These are phyloP conservation scores for Apamea sordens DNA, from an alignment of 2,888 invertebrate genomes.

Conservation along the genomic window DNA sequence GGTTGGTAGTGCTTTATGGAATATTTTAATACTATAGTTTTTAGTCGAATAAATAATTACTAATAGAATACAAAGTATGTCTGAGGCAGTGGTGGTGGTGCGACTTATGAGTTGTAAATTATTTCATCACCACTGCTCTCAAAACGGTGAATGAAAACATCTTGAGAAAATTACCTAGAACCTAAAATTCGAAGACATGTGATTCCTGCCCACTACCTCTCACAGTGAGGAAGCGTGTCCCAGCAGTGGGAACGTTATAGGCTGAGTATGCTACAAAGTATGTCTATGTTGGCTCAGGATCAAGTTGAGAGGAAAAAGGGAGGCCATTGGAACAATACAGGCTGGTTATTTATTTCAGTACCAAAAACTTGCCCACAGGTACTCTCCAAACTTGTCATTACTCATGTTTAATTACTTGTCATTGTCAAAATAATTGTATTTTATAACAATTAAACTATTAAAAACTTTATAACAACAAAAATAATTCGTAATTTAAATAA, in stretches of 20 bases:
- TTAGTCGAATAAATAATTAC: neutral
- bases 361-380: neutral
- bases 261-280: too few relatives aligned
- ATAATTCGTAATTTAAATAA: neutral
- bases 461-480: too few relatives aligned
- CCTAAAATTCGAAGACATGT: too few relatives aligned
- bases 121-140: too few relatives aligned
- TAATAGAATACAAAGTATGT: neutral
- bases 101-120: too few relatives aligned
- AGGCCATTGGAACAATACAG: neutral
- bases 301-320: neutral
- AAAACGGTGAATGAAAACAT: too few relatives aligned
- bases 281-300: neutral
- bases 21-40: neutral
- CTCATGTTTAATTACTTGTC: neutral
- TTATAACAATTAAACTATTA: too few relatives aligned
- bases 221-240: too few relatives aligned
- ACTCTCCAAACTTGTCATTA: neutral
- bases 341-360: neutral
- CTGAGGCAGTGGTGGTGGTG: too few relatives aligned
- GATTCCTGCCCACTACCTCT: too few relatives aligned
- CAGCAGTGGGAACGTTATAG: too few relatives aligned
- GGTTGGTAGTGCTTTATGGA: neutral
- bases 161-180: too few relatives aligned
- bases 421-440: neutral